These are phyloP conservation scores for Chaitophorus viminalis DNA, from an alignment of 2,888 invertebrate species.

Conservation along the genomic window DNA sequence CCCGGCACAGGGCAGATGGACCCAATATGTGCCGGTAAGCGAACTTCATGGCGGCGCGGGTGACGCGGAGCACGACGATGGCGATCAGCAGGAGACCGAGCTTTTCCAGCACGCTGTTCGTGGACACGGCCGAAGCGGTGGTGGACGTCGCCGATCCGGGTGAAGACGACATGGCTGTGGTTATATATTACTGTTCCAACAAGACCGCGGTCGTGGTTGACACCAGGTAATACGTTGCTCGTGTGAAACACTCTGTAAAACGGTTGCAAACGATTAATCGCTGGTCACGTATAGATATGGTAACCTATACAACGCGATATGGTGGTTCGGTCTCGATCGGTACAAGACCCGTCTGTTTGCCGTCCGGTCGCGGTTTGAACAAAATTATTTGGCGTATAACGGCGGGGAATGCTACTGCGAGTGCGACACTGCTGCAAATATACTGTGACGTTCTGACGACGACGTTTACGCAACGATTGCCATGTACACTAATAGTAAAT, in stretches of 20 bases:
- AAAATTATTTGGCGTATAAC: background rate
- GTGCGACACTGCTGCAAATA: background rate
- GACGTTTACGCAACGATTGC: background rate
- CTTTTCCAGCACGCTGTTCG: constrained; percentile 68
- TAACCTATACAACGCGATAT: no score
- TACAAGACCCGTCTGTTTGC: background rate
- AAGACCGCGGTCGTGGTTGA: background rate
- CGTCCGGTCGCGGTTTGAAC: background rate
- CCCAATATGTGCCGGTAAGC: constrained; percentile 69
- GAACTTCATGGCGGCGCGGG: constrained; percentile 70
- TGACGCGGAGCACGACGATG: constrained; percentile 68
- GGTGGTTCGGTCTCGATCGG: background rate
- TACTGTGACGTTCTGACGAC: background rate
- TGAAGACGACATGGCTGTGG: background rate
- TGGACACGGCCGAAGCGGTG: constrained; percentile 61
- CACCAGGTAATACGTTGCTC: no score
- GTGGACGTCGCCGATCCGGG: background rate
- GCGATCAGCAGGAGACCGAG: constrained; percentile 69
- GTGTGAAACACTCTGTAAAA: background rate
- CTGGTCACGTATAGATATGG: no score
- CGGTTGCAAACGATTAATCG: background rate
- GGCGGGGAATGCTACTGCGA: background rate
- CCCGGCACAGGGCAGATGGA: constrained; percentile 65
- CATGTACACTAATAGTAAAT: background rate
- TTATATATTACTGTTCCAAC: background rate